Evolutionary conservation across 2,797 vertebrate species (phyloP).

Genomic region (Balearica regulorum): DNA sequence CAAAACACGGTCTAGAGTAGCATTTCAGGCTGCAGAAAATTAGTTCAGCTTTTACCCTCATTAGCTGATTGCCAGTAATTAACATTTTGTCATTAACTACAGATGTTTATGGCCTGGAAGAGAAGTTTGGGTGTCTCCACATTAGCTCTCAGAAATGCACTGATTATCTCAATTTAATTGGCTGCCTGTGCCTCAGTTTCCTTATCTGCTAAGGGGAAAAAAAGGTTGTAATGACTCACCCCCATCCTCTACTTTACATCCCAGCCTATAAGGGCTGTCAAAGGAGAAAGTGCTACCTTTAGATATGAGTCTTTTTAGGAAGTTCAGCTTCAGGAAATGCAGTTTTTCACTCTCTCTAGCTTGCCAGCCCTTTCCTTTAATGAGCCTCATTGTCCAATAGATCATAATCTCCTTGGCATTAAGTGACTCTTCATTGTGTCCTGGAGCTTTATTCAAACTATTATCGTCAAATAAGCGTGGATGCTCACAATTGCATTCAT

Average conservation of each 20-base stretch:
- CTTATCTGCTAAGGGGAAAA: background rate
- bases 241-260: background rate
- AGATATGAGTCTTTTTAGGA: background rate
- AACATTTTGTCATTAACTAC: conserved; percentile 70
- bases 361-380: background rate
- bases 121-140: conserved; percentile 40
- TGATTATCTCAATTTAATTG: conserved; percentile 55
- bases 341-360: background rate
- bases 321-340: background rate
- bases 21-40: conserved; percentile 64
- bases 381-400: background rate
- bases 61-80: conserved; percentile 69
- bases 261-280: background rate
- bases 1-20: conserved; percentile 50
- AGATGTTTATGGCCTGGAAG: conserved; percentile 58
- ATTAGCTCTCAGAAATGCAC: conserved; percentile 18
- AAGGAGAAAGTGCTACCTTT: background rate
- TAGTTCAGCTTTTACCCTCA: conserved; percentile 68
- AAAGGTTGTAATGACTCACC: background rate
- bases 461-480: background rate
- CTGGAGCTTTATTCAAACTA: background rate
- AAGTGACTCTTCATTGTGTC: background rate
- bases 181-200: conserved; percentile 34
- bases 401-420: conserved; percentile 32
- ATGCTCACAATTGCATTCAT: background rate